phyloP scores from a whole-genome alignment of 2,797 vertebrate genomes.

The Schizothorax lantsangensis region DNA sequence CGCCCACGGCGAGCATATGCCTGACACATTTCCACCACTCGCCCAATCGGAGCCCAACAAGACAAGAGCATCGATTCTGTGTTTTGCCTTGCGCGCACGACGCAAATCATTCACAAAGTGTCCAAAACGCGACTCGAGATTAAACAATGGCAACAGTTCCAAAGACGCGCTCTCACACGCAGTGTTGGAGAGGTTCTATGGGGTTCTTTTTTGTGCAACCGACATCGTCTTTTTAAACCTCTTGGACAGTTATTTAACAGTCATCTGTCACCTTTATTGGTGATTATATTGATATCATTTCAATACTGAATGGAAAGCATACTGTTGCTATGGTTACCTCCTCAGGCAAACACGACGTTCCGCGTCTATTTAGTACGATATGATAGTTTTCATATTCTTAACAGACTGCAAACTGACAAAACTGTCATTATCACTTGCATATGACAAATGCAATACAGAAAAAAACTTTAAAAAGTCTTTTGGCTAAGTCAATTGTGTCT shows the following conservation, averaged over 20 bases:
- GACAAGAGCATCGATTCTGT: constrained; percentile 59
- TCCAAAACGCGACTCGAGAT: not conserved
- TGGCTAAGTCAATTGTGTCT: not conserved
- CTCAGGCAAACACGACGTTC: no score
- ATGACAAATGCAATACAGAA: not conserved
- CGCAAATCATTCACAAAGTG: constrained; percentile 48
- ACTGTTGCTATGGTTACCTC: not conserved
- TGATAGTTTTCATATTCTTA: not conserved
- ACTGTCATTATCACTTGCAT: not conserved
- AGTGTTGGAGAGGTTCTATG: not conserved
- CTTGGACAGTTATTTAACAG: no score
- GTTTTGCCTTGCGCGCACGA: constrained; percentile 39
- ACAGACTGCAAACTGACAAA: not conserved
- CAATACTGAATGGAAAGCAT: not conserved
- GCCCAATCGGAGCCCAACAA: constrained; percentile 69
- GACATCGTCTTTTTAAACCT: not conserved
- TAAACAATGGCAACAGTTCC: not conserved
- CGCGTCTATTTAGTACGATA: not conserved
- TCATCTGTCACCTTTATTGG: not conserved
- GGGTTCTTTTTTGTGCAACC: not conserved
- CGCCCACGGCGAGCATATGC: constrained; percentile 77
- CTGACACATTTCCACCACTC: constrained; percentile 73
- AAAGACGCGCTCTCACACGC: not conserved
- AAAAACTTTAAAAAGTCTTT: not conserved
- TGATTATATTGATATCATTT: not conserved